Evolutionary conservation across 2,888 invertebrate species (phyloP), one percentile per base, ranked within the genome.

Genomic region (Ganaspis brasiliensis): DNA sequence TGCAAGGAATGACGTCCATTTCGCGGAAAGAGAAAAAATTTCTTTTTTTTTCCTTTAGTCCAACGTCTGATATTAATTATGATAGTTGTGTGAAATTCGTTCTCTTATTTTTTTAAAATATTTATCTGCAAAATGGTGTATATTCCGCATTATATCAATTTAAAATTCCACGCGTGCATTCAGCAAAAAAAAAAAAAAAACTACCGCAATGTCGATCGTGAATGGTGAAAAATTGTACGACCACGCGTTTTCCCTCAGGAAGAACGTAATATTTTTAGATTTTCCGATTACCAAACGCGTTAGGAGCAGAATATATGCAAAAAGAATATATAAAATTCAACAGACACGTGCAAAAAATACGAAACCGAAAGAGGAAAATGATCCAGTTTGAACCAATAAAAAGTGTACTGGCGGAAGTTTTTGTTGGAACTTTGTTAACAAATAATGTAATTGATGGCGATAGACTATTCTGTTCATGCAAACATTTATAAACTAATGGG

Each of bases 1-100:
- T 52, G 52, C 52, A 19, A 52, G 9, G 52, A 52, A 52, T 52
- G 52, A 8, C 52, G 52, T 52, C 52, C 8, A 52, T 52, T 52
- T 52, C 0, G 16, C 52, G 16, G 52, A 52, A 16, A 16, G 9
- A 9, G 19, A 16, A 9, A 52, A 52, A 52, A 8, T 16, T 5
- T 19, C 52, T 52, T 19, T 52, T 52, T 45, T 45, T 14, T 45
- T 1, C 52, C 52, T 49, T 49, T 16, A 52, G 19, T 9, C 52
- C 19, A 19, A 52, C 19, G 52, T 8, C 49, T 49, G 49, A 49
- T 49, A 16, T n/a, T n/a, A 52, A 52, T 52, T 52, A 52, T 52
- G 19, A 52, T 52, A 52, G 19, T 19, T 19, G 8, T 19, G 19
- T 52, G 8, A 52, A 52, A 19, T 16, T 52, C 45, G 1, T 14